Evolutionary conservation across 2,888 invertebrate species (phyloP).

Genomic region (Eumacrocentrus americanus): DNA sequence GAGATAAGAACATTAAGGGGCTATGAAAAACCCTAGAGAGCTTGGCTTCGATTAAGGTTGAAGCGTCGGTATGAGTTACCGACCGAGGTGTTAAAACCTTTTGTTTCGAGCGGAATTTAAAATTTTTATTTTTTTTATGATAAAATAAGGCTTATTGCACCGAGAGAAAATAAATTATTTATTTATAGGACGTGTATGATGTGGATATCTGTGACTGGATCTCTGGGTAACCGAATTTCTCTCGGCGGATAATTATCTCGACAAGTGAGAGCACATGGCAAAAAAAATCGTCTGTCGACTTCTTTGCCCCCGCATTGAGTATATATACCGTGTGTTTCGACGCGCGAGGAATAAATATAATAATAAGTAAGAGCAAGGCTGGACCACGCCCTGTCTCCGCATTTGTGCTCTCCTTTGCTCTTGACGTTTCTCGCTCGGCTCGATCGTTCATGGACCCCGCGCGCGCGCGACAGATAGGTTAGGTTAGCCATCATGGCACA

Average conservation of each 20-base stretch:
- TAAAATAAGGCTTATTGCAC: constrained; percentile 1
- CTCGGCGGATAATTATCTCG: constrained; percentile 25
- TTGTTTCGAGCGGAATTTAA: too few species aligned
- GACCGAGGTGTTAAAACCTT: too few species aligned
- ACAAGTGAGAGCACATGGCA: constrained; percentile 13
- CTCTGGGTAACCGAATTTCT: constrained; percentile 35
- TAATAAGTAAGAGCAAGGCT: constrained; percentile 59
- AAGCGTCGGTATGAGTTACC: too few species aligned
- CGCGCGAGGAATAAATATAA: constrained; percentile 54
- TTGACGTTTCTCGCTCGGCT: constrained; percentile 27
- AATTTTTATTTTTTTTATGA: too few species aligned
- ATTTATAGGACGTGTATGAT: constrained; percentile 31
- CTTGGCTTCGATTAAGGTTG: too few species aligned
- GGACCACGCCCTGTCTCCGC: constrained; percentile 61
- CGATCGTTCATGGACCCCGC: constrained; percentile 29
- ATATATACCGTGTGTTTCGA: constrained; percentile 8
- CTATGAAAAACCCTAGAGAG: too few species aligned
- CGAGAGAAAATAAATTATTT: constrained; percentile 33
- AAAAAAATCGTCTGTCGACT: constrained; percentile 4
- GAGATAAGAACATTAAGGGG: too few species aligned
- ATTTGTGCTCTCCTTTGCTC: constrained; percentile 48
- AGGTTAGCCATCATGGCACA: constrained; percentile 44
- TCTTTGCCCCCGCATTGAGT: constrained; percentile 19
- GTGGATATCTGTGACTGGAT: constrained; percentile 22
- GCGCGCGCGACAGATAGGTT: constrained; percentile 38